A percentile compares a stretch with the other conserved stretches of the same genome.
These are phyloP conservation scores for Daktulosphaira vitifoliae DNA, from an alignment of 1,140 invertebrate species.

Conservation along the genomic window DNA sequence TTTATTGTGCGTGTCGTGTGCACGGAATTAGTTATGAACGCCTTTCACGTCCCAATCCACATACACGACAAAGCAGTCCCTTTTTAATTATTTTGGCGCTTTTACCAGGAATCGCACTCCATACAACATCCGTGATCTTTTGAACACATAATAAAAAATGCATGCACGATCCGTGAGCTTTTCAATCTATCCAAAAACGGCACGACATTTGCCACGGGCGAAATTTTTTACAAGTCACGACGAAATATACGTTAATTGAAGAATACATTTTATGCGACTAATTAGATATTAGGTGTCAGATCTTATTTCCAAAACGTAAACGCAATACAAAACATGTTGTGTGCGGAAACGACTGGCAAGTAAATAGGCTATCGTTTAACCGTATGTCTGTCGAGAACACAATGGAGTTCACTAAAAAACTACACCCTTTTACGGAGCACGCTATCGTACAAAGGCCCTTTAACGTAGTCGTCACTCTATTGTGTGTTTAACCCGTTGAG, in stretches of 20 bases:
- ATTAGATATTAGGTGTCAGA: no score
- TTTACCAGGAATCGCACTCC: constrained; percentile 26
- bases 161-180: no score
- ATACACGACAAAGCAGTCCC: constrained; percentile 8
- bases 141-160: no score
- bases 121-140: no score
- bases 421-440: constrained; percentile 13
- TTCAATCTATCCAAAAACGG: no score
- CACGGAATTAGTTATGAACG: neutral
- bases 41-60: no score
- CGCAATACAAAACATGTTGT: no score
- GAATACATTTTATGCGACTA: no score
- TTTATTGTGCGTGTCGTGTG: neutral
- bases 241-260: no score
- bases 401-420: constrained; percentile 29
- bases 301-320: no score
- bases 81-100: constrained; percentile 33
- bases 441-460: constrained; percentile 8
- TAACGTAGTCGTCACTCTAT: neutral
- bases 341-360: neutral
- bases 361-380: constrained; percentile 14
- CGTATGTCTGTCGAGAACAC: neutral
- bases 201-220: no score
- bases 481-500: constrained; percentile 18
- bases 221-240: no score